phyloP scores from a whole-genome alignment of 2,113 vertebrate genomes.

The Esox niger region DNA sequence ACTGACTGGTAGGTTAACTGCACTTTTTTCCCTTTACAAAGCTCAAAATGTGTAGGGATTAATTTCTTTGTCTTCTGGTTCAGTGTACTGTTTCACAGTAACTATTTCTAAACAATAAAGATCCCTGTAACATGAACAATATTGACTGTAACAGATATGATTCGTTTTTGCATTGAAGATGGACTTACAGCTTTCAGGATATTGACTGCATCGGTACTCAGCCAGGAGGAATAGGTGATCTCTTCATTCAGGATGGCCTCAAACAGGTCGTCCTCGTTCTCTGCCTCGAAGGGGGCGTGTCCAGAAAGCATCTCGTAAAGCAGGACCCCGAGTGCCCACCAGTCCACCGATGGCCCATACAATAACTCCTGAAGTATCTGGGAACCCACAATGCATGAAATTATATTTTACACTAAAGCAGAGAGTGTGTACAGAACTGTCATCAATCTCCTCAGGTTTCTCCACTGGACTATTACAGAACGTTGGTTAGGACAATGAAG shows the following conservation, averaged over 20 bases:
- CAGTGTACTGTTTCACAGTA: too few species aligned
- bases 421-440: neutral
- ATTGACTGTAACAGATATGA: neutral
- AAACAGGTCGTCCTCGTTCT: conserved; percentile 97
- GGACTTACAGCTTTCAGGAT: conserved; percentile 92
- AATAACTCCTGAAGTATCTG: conserved; percentile 97
- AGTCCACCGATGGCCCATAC: conserved; percentile 94
- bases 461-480: neutral
- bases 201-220: conserved; percentile 81
- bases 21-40: too few species aligned
- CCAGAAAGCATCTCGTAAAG: conserved; percentile 97
- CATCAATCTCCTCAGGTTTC: neutral
- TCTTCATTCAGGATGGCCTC: conserved; percentile 94
- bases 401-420: neutral
- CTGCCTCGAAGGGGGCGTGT: conserved; percentile 92
- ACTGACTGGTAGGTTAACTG: too few species aligned
- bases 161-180: neutral
- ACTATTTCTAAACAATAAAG: neutral
- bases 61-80: too few species aligned
- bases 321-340: conserved; percentile 97
- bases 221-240: conserved; percentile 89
- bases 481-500: conserved; percentile 23
- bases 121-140: too few species aligned
- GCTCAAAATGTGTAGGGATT: too few species aligned
- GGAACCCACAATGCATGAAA: conserved; percentile 6